Evolutionary conservation across 92 coral and sea anemone species (phyloP), one percentile per base, ranked within the genome.

Genomic region (Parazoanthus swiftii): DNA sequence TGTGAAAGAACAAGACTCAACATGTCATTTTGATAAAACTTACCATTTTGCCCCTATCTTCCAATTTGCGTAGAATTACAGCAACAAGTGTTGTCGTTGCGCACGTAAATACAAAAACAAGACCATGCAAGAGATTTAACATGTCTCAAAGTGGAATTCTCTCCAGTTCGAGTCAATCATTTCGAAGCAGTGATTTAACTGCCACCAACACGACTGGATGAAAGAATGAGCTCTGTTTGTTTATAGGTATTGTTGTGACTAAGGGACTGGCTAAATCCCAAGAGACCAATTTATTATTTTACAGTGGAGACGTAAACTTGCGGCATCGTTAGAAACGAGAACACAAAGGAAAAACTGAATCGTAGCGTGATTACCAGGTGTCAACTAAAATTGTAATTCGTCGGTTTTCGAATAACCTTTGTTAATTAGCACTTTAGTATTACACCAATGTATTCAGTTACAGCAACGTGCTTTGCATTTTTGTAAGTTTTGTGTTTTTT

Each of bases 321-420:
- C 81, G 81, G 81, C 81, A 23, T 44, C 81, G 4, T 77, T 6
- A 44, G 36, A 44, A 46, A 44, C 8, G 8, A n/a, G 26, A 48
- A 18, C 35, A 77, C 81, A 77, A 77, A 77, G 81, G 81, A 39
- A 23, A 44, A 25, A 44, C 21, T 44, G 36, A 77, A 43, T 77
- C 7, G 63, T 42, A 44, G 63, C 81, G 63, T 77, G 81, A 77
- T 77, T 77, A 44, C 16, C 11, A 21, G 54, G 58, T 20, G 80
- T 76, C 54, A 76, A 11, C 42, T 21, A 33, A 74, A 74, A 16
- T 15, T 11, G 25, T 36, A 15, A 35, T 74, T 74, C 21, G 46
- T 74, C 20, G 42, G 35, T 18, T 15, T 74, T 74, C n/a, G 8
- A 29, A 26, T 20, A n/a, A 70, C 72, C 3, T 29, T 29, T 66